Evolutionary conservation across 2,797 vertebrate species (phyloP).

Genomic region (Semotilus atromaculatus): DNA sequence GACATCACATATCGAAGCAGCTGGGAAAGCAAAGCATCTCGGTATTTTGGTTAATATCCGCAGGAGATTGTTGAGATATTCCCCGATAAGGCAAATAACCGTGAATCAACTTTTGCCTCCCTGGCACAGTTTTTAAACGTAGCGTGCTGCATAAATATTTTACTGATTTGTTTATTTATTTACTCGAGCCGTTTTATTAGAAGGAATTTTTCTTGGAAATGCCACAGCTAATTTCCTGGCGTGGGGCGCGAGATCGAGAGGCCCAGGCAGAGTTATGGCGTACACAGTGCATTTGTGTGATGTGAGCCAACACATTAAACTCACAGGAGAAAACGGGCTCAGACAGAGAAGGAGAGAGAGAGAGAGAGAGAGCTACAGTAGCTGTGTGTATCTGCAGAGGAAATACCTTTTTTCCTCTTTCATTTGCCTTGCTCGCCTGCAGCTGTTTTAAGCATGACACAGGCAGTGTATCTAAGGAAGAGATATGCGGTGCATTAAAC

Average conservation of each 20-base stretch:
- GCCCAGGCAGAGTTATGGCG: constrained; percentile 58
- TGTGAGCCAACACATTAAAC: constrained; percentile 62
- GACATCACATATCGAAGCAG: constrained; percentile 12
- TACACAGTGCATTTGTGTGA: constrained; percentile 65
- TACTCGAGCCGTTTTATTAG: constrained; percentile 72
- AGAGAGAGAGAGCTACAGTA: constrained; percentile 49
- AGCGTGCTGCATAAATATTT: constrained; percentile 73
- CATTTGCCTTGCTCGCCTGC: constrained; percentile 64
- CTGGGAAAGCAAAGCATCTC: constrained; percentile 26
- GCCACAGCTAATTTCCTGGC: constrained; percentile 77
- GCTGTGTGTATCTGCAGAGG: constrained; percentile 57
- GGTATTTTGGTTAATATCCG: constrained; percentile 42
- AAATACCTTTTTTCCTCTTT: constrained; percentile 68
- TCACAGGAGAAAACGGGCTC: constrained; percentile 28
- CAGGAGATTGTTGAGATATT: constrained; percentile 51
- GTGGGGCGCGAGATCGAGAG: constrained; percentile 62
- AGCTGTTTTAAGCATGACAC: constrained; percentile 61
- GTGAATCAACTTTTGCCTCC: constrained; percentile 2
- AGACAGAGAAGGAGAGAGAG: constrained; percentile 28
- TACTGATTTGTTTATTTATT: constrained; percentile 75
- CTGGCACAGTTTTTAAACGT: constrained; percentile 53
- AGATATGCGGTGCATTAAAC: constrained; percentile 62
- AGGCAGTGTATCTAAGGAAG: constrained; percentile 54
- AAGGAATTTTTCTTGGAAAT: constrained; percentile 76
- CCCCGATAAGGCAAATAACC: constrained; percentile 46